phyloP scores from a whole-genome alignment of 2,888 invertebrate genomes.

The Athalia cordata region DNA sequence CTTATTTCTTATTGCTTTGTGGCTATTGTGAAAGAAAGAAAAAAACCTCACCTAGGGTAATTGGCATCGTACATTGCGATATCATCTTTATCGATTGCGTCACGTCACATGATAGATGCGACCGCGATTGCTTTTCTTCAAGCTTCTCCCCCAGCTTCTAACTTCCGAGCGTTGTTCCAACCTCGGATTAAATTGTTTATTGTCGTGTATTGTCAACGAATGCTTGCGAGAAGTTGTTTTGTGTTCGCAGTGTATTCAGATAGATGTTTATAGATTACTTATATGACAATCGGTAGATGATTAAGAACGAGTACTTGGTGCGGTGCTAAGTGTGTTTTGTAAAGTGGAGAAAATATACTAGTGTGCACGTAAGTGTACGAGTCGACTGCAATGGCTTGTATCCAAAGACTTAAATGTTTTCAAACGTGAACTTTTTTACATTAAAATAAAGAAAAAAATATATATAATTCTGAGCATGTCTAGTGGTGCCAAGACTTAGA shows the following conservation, averaged over 20 bases:
- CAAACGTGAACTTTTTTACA: conserved; percentile 55
- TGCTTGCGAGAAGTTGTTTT: background rate
- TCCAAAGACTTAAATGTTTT: conserved; percentile 56
- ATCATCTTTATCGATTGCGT: conserved; percentile 51
- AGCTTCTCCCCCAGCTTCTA: background rate
- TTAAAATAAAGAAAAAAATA: conserved; percentile 47
- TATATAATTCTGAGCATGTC: conserved; percentile 51
- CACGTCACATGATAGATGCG: conserved; percentile 54
- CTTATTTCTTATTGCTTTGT: background rate
- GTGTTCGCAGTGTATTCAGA: conserved; percentile 28
- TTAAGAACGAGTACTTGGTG: conserved; percentile 56
- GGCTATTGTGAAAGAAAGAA: background rate
- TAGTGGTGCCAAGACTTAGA: conserved; percentile 55
- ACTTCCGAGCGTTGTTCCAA: conserved; percentile 12
- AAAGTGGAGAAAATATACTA: conserved; percentile 62
- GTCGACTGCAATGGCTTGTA: conserved; percentile 59
- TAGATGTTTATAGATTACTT: conserved; percentile 8
- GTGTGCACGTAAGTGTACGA: conserved; percentile 70
- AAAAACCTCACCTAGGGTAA: conserved; percentile 17
- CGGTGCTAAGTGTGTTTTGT: conserved; percentile 66
- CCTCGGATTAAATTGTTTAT: conserved; percentile 22
- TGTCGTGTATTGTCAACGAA: background rate
- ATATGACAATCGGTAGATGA: conserved; percentile 21
- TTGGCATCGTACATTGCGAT: background rate
- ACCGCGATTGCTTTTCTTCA: conserved; percentile 20